Conservation (phyloP, 2,113 vertebrate genomes). For the Eurypyga helias region DNA sequence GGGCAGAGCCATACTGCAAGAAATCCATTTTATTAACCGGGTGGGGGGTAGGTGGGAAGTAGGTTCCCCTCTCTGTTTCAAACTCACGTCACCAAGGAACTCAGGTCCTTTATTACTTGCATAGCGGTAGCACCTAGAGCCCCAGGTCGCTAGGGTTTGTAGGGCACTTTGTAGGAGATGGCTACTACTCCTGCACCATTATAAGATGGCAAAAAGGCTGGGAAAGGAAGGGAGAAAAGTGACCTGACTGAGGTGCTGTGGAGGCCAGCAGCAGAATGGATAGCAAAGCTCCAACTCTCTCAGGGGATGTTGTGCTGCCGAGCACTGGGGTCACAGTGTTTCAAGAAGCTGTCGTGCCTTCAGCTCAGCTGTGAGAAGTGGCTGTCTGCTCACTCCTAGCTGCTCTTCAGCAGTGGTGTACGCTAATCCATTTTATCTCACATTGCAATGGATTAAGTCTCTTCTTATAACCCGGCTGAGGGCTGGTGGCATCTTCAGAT, state of each 20-base stretch:
- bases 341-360: neutral
- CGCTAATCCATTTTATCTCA: neutral
- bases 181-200: neutral
- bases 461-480: neutral
- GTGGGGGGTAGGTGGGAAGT: neutral
- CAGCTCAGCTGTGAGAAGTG: neutral
- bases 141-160: neutral
- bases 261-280: neutral
- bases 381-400: neutral
- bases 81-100: neutral
- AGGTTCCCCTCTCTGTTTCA: neutral
- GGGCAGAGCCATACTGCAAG: neutral
- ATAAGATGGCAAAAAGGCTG: neutral
- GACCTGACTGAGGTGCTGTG: neutral
- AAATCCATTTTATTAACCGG: rapidly evolving
- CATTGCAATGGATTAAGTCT: neutral
- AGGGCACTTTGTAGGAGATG: neutral
- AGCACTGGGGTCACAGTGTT: neutral
- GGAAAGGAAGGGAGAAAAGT: neutral
- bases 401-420: neutral
- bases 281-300: neutral
- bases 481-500: neutral
- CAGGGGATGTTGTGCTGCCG: neutral
- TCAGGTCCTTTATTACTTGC: slow-evolving; percentile 4
- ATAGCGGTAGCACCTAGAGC: slow-evolving; percentile 43